Percentiles rank a stretch among this genome's conserved stretches.
Conservation (phyloP, 2,113 vertebrate species). For the Myotis brandtii region DNA sequence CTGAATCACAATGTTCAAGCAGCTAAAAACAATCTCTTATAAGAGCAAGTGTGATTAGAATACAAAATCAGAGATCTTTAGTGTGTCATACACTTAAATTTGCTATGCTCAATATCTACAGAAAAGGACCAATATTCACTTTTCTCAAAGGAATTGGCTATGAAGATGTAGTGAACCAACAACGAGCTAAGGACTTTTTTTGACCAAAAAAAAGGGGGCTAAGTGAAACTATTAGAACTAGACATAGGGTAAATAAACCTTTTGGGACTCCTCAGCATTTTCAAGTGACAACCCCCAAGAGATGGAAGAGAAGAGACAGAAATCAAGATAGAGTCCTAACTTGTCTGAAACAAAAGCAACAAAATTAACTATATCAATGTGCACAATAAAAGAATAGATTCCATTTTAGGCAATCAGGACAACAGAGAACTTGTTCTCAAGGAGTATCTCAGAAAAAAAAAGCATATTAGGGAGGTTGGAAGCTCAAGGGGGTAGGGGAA, state of each 20-base stretch:
- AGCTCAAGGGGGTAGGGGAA: not conserved
- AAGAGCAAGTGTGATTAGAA: slow-evolving; percentile 15
- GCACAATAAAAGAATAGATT: slow-evolving; percentile 38
- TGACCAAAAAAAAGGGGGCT: not conserved
- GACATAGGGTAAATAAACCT: slow-evolving; percentile 1
- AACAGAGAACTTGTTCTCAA: slow-evolving; percentile 46
- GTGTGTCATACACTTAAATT: slow-evolving; percentile 9
- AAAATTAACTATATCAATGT: slow-evolving; percentile 49
- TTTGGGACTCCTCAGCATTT: slow-evolving; percentile 26
- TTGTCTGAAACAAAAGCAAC: slow-evolving; percentile 46
- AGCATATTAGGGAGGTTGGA: not conserved
- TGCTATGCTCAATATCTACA: slow-evolving; percentile 39
- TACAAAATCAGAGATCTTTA: not conserved
- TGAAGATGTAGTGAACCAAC: slow-evolving; percentile 34
- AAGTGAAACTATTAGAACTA: slow-evolving; percentile 54
- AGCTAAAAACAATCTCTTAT: slow-evolving; percentile 41
- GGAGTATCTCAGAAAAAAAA: slow-evolving; percentile 8
- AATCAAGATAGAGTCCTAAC: slow-evolving; percentile 48
- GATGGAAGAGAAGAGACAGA: not conserved
- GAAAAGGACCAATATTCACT: slow-evolving; percentile 47
- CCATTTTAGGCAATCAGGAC: not conserved
- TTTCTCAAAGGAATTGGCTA: slow-evolving; percentile 51
- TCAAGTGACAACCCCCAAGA: slow-evolving; percentile 52
- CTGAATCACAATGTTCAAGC: not conserved
- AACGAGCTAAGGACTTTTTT: slow-evolving; percentile 43